A percentile compares a stretch with the other conserved stretches of the same genome.
These are phyloP conservation scores for Melanotaenia parkinsoni DNA, from an alignment of 2,797 vertebrate genomes.

Conservation along the genomic window DNA sequence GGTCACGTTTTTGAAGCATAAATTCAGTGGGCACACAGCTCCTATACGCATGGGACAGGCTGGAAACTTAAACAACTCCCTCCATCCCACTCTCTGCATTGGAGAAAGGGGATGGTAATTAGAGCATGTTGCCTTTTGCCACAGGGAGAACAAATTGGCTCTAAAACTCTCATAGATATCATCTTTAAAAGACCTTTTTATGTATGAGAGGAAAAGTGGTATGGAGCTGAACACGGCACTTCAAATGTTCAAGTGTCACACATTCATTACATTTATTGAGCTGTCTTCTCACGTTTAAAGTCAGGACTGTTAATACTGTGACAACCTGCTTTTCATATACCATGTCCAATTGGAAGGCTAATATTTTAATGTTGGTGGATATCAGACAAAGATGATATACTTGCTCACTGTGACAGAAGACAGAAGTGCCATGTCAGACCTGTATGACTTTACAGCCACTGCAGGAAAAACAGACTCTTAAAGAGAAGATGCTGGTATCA, in stretches of 20 bases:
- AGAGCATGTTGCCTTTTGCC: constrained; percentile 84
- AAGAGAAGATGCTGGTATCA: not conserved
- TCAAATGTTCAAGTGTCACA: constrained; percentile 86
- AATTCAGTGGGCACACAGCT: constrained; percentile 74
- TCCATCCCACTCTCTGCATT: constrained; percentile 35
- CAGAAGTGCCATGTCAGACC: constrained; percentile 15
- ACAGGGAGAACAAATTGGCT: constrained; percentile 85
- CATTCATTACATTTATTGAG: constrained; percentile 89
- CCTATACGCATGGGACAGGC: constrained; percentile 61
- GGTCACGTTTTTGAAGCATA: constrained; percentile 85
- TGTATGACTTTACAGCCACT: not conserved
- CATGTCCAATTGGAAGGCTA: constrained; percentile 88
- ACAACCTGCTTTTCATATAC: constrained; percentile 85
- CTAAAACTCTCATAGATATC: constrained; percentile 86
- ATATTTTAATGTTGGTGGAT: constrained; percentile 88
- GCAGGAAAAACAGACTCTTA: not conserved
- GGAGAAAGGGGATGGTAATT: constrained; percentile 79
- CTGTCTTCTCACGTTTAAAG: constrained; percentile 88
- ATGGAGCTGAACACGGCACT: constrained; percentile 80
- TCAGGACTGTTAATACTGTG: constrained; percentile 52
- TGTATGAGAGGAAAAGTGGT: constrained; percentile 72
- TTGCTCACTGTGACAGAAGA: constrained; percentile 25
- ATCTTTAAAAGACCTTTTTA: constrained; percentile 91
- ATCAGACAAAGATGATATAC: constrained; percentile 76
- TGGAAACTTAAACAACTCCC: constrained; percentile 79